Evolutionary conservation across 2,113 vertebrate genomes (phyloP), one percentile per base, ranked within the genome.

Genomic region (Tragelaphus imberbis): DNA sequence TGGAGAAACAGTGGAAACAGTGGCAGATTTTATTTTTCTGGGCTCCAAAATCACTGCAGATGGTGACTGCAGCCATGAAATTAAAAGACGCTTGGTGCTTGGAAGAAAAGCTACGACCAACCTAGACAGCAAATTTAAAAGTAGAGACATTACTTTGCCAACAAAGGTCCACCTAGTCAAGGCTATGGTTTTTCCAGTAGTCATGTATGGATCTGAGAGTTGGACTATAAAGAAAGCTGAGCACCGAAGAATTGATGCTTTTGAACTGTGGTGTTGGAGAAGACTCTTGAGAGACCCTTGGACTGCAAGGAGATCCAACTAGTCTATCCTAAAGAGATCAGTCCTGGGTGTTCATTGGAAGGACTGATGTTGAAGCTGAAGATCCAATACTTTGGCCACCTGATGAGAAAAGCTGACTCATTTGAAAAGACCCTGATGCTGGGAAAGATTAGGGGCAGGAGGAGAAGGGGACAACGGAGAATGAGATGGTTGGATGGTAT

Each of bases 21-120:
- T 36, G 17, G 0, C 65, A 36, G 8, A 36, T 19, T 71, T 71
- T 6, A 71, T 23, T 71, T 71, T 21, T 0, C 0, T 1, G 17
- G n/a, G 17, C 65, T 36, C n/a, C n/a, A 71, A 71, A 71, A 71
- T 36, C n/a, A 36, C n/a, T 71, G 17, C 19, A 71, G 65, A 36
- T 71, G 65, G 9, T 36, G 4, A 36, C 8, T 21, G 33, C 17
- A 68, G 17, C 65, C 65, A 68, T 71, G 65, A 71, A 71, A 71
- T 71, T 36, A 36, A 71, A 71, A 68, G 65, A 19, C 0, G 2
- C n/a, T 36, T 23, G 19, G 17, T 36, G 2, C 19, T 71, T 36
- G 65, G 19, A 36, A 36, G 17, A 36, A 71, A 71, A 71, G 2
- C n/a, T 71, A 5, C 0, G 4, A 71, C 19, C n/a, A 71, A 71